Conservation (phyloP, 2,888 invertebrate genomes). For the Dasypolia templi region DNA sequence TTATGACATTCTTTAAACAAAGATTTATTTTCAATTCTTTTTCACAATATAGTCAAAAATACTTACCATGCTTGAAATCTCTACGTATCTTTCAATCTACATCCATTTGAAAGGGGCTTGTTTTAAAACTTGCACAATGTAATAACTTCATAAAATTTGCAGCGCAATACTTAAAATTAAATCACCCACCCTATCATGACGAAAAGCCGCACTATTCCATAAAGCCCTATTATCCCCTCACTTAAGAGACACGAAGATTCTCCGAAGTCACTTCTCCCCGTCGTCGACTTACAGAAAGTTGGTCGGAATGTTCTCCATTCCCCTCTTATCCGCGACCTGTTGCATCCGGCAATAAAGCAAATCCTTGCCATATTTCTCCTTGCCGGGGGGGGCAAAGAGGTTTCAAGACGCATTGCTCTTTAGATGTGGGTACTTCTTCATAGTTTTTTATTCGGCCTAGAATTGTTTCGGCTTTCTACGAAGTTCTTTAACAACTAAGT, state of each 20-base stretch:
- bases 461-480: not conserved
- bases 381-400: conserved; percentile 62
- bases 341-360: conserved; percentile 88
- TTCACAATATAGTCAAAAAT: not conserved
- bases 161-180: conserved; percentile 54
- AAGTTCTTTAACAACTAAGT: not conserved
- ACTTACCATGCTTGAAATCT: not conserved
- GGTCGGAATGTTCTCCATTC: conserved; percentile 65
- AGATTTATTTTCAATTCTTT: not conserved
- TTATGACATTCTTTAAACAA: not conserved
- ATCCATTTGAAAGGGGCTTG: not conserved
- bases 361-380: conserved; percentile 77
- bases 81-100: not conserved
- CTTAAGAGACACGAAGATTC: conserved; percentile 71
- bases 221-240: conserved; percentile 70
- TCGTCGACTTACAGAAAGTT: conserved; percentile 72
- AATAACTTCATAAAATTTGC: not conserved
- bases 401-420: conserved; percentile 59
- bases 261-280: conserved; percentile 70
- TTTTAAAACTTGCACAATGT: not conserved
- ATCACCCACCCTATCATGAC: conserved; percentile 58
- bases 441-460: conserved; percentile 6
- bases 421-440: not conserved
- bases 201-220: conserved; percentile 59
- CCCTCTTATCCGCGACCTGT: conserved; percentile 83